These are phyloP conservation scores for Pogonomyrmex californicus DNA, from an alignment of 1,140 invertebrate genomes.

Conservation along the genomic window DNA sequence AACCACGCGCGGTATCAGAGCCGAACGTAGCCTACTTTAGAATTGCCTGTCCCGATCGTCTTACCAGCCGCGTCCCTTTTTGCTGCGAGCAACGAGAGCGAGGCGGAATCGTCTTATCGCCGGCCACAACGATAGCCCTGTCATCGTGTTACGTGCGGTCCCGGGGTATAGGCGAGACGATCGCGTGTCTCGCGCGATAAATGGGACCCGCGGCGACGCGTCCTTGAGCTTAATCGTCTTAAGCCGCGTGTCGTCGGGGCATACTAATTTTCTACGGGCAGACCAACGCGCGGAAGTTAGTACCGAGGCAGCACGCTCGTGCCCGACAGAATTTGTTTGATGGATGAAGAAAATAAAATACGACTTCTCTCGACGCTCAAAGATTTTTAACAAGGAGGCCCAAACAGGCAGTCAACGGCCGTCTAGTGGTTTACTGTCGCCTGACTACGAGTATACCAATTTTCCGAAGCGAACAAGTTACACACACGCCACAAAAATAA, in stretches of 20 bases:
- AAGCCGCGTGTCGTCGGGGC: slow-evolving; percentile 31
- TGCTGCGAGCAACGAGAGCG: not conserved
- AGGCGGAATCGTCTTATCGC: slow-evolving; percentile 37
- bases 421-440: not conserved
- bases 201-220: slow-evolving; percentile 20
- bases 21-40: slow-evolving; percentile 33
- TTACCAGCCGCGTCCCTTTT: slow-evolving; percentile 23
- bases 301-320: not conserved
- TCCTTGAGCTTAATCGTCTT: slow-evolving; percentile 50
- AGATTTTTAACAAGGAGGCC: slow-evolving; percentile 2
- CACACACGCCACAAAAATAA: slow-evolving; percentile 15
- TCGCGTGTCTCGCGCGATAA: slow-evolving; percentile 42
- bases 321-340: slow-evolving; percentile 18
- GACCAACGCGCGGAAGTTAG: not conserved
- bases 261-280: slow-evolving; percentile 42
- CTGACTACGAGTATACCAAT: not conserved
- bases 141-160: slow-evolving; percentile 38
- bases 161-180: slow-evolving; percentile 14
- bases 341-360: not conserved
- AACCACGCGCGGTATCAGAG: slow-evolving; percentile 51
- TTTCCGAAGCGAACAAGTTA: not conserved
- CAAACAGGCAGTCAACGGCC: not conserved
- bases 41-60: slow-evolving; percentile 10
- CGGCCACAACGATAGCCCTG: slow-evolving; percentile 30
- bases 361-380: slow-evolving; percentile 1